These are phyloP conservation scores for Andrena minutula DNA, from an alignment of 2,888 invertebrate species.

Conservation along the genomic window DNA sequence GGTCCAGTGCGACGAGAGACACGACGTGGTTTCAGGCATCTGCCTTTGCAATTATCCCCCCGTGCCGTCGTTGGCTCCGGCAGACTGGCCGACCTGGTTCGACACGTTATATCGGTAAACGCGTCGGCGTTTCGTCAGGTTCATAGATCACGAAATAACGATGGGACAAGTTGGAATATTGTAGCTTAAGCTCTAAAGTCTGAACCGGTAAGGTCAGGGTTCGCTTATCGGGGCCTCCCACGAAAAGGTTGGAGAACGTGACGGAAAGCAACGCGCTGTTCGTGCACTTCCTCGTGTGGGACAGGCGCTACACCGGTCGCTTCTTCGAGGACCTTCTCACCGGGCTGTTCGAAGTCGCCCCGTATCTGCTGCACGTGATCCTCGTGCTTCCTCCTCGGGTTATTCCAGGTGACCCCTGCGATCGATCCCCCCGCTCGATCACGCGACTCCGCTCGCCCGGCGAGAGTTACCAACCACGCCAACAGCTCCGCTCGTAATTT, in stretches of 20 bases:
- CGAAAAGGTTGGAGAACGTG: conserved; percentile 84
- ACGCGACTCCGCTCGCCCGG: background rate
- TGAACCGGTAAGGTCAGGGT: background rate
- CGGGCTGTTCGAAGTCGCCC: conserved; percentile 86
- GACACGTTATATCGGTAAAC: conserved; percentile 86
- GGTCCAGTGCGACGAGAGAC: conserved; percentile 81
- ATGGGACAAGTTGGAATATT: no score
- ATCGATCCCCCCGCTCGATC: conserved; percentile 14
- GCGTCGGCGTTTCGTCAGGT: no score
- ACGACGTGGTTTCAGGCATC: conserved; percentile 79
- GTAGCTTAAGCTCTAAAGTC: no score
- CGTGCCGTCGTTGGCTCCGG: conserved; percentile 86
- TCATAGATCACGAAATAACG: no score
- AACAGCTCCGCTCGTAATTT: conserved; percentile 58
- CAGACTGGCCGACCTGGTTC: conserved; percentile 88
- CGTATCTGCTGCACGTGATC: conserved; percentile 85
- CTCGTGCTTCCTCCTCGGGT: conserved; percentile 86
- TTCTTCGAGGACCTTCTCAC: conserved; percentile 84
- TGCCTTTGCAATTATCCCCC: conserved; percentile 86
- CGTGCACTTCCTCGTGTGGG: conserved; percentile 87
- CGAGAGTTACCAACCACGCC: no score
- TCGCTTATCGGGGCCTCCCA: conserved; percentile 1
- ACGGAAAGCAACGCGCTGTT: conserved; percentile 87
- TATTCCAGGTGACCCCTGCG: conserved; percentile 77
- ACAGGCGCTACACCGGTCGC: conserved; percentile 82